Conservation (phyloP, 2,113 vertebrate genomes). For the Taurulus bubalis region DNA sequence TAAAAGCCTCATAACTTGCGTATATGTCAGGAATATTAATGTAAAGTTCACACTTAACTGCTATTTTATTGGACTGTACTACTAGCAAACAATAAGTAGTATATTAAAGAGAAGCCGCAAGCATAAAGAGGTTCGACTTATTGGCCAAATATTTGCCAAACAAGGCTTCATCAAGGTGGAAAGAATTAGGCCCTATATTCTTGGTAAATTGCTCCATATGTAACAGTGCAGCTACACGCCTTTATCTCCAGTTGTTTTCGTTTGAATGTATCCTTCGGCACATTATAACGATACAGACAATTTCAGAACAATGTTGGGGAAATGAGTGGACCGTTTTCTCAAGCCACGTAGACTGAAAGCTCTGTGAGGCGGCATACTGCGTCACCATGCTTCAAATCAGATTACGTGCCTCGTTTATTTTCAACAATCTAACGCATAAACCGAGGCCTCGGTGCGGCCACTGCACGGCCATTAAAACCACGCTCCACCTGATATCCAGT, state of each 20-base stretch:
- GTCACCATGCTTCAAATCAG: slow-evolving; percentile 63
- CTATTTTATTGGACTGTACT: slow-evolving; percentile 10
- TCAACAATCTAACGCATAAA: slow-evolving; percentile 30
- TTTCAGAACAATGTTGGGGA: slow-evolving; percentile 22
- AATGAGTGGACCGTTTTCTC: slow-evolving; percentile 7
- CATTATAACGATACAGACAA: not conserved
- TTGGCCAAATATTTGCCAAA: not conserved
- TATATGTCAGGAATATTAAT: not conserved
- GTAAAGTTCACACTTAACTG: not conserved
- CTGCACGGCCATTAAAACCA: slow-evolving; percentile 40
- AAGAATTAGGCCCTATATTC: slow-evolving; percentile 9
- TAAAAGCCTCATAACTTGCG: no score
- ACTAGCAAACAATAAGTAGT: slow-evolving; percentile 13
- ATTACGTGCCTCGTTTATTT: slow-evolving; percentile 57
- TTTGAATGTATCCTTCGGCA: not conserved
- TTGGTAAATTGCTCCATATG: not conserved
- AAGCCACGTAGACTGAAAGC: slow-evolving; percentile 28
- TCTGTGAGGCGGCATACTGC: slow-evolving; percentile 47
- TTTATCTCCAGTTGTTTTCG: not conserved
- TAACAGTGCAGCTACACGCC: not conserved
- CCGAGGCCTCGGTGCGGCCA: slow-evolving; percentile 31
- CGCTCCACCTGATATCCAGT: slow-evolving; percentile 2
- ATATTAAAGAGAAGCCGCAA: not conserved
- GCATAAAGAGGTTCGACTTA: not conserved
- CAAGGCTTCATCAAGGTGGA: not conserved